phyloP scores from a whole-genome alignment of 2,113 vertebrate genomes.

The Cariama cristata region DNA sequence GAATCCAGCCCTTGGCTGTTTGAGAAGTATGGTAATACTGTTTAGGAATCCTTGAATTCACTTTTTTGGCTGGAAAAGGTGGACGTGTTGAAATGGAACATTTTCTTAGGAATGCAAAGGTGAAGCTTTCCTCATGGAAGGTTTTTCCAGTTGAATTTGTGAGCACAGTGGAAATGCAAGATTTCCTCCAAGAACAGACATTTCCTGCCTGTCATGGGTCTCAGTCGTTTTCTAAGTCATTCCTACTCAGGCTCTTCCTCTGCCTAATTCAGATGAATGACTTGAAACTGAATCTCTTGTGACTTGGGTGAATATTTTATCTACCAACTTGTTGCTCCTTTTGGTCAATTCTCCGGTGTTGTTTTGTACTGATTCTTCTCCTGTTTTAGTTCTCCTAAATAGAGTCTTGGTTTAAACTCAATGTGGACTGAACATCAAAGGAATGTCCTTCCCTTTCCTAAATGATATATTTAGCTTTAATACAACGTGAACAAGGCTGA shows the following conservation, averaged over 20 bases:
- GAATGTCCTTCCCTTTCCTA: background rate
- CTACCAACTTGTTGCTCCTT: background rate
- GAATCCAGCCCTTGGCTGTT: background rate
- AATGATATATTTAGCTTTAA: background rate
- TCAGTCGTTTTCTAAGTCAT: background rate
- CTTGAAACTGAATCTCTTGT: background rate
- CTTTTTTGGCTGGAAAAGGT: background rate
- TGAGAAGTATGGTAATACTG: background rate
- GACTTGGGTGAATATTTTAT: background rate
- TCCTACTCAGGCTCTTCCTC: background rate
- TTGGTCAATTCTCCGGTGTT: background rate
- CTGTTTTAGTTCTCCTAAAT: background rate
- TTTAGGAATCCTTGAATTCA: background rate
- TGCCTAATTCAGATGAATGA: background rate
- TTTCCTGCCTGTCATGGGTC: background rate
- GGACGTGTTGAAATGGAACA: background rate
- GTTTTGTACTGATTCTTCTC: background rate
- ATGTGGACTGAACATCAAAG: background rate
- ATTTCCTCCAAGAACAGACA: background rate
- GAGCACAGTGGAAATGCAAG: background rate
- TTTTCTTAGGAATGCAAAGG: background rate
- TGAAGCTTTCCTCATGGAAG: background rate
- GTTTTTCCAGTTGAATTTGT: background rate
- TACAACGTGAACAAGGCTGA: background rate
- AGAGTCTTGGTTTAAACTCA: background rate